These are phyloP conservation scores for Phenganax marumi DNA, from an alignment of 92 coral and sea anemone genomes.

Conservation along the genomic window DNA sequence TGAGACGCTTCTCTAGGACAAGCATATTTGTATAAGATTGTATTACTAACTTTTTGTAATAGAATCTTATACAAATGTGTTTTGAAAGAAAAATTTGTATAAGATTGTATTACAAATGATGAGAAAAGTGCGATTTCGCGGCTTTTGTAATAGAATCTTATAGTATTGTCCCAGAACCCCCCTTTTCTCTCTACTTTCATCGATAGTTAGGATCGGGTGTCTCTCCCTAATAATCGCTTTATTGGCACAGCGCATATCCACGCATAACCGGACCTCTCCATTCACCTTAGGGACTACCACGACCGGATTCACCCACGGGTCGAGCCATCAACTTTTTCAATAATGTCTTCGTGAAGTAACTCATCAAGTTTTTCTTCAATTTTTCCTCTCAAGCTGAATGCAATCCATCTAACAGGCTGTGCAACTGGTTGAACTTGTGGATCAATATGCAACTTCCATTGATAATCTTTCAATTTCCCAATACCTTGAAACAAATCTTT, in stretches of 20 bases:
- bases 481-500: slow-evolving; percentile 10
- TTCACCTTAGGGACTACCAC: slow-evolving; percentile 50
- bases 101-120: no score
- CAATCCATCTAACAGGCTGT: slow-evolving; percentile 15
- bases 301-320: slow-evolving; percentile 51
- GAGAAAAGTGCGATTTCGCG: no score
- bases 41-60: no score
- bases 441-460: slow-evolving; percentile 16
- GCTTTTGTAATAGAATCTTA: no score
- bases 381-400: slow-evolving; percentile 28
- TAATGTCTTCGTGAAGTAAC: no score
- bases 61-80: no score
- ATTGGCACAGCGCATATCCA: slow-evolving; percentile 39
- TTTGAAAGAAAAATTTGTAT: no score
- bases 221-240: slow-evolving; percentile 31
- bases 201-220: slow-evolving; percentile 11
- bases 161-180: no score
- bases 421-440: slow-evolving; percentile 21
- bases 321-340: background rate
- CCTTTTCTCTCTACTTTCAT: no score
- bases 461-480: slow-evolving; percentile 16
- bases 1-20: no score
- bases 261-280: slow-evolving; percentile 21
- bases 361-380: no score
- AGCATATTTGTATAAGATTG: no score